Base-by-base conservation (phyloP, 2,113 vertebrate species). In the Heliornis fulica region DNA sequence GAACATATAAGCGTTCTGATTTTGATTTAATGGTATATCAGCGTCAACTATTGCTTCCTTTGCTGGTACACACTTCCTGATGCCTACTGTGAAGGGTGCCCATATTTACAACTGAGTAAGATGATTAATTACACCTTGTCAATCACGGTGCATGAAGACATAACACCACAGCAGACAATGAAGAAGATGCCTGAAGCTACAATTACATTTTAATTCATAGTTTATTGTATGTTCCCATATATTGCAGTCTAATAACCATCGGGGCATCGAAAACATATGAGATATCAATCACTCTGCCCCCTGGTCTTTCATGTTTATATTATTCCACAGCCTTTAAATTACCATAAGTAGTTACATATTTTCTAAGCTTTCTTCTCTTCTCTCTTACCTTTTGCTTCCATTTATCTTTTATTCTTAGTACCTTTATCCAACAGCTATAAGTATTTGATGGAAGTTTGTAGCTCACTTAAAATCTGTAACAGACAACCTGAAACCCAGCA, bases 51-150 rank as follows among this genome's bases (percentile, higher is more conserved):
- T 97, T 97, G 97, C 98, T 97, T 98, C 97, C 96, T 98, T 97
- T 98, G 97, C 98, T 98, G 97, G 97, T 98, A 98, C 98, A 98
- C 98, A 98, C 97, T 98, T 97, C 97, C 98, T 98, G 98, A 98
- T 98, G 98, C 98, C 97, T 97, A 97, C 97, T 97, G 98, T 97
- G 98, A 98, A 98, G 98, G 98, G 97, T 98, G 98, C 97, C 97
- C 98, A 98, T 98, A 98, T 98, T 98, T 98, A 98, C 98, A 98
- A 98, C 97, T 96, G 98, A 98, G 98, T 98, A 98, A 98, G 98
- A 98, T 98, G 98, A 98, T 98, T 98, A 98, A 98, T 98, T 98
- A 98, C 98, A 98, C 97, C 97, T 97, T 98, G 98, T 98, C 98
- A 98, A 98, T 98, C 98, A 98, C 98, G 97, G 97, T 98, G 97